Conservation (phyloP, 2,797 vertebrate genomes). For the Borostomias antarcticus region DNA sequence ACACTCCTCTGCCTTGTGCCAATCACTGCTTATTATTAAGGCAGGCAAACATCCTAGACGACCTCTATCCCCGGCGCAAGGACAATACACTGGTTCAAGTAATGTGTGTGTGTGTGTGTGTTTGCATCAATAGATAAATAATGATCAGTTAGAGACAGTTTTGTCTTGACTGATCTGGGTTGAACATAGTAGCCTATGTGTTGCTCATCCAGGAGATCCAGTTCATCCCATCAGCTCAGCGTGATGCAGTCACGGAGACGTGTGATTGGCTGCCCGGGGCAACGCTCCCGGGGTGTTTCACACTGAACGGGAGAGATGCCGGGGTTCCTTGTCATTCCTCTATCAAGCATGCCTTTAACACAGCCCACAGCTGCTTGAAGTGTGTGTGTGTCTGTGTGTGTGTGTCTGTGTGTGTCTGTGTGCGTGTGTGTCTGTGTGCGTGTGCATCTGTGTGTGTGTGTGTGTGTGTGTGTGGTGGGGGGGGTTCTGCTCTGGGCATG, state of each 20-base stretch:
- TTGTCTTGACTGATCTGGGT: too few relatives aligned
- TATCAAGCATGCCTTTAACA: constrained; percentile 59
- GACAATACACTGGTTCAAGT: too few relatives aligned
- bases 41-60: too few relatives aligned
- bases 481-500: too few relatives aligned
- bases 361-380: constrained; percentile 53
- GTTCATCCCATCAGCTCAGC: constrained; percentile 35
- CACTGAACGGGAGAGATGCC: constrained; percentile 42
- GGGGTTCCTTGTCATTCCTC: constrained; percentile 44
- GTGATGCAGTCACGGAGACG: constrained; percentile 38
- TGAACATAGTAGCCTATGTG: too few relatives aligned
- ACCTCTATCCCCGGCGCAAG: too few relatives aligned
- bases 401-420: neutral
- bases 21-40: too few relatives aligned
- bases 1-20: too few relatives aligned
- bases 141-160: too few relatives aligned
- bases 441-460: constrained; percentile 6
- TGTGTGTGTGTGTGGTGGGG: constrained; percentile 13
- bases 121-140: too few relatives aligned
- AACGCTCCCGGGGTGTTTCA: constrained; percentile 41
- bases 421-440: neutral
- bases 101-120: too few relatives aligned
- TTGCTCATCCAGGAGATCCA: too few relatives aligned
- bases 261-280: constrained; percentile 50
- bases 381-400: constrained; percentile 11